Evolutionary conservation across 2,797 vertebrate genomes (phyloP).

Genomic region (Ambastaia sidthimunki): DNA sequence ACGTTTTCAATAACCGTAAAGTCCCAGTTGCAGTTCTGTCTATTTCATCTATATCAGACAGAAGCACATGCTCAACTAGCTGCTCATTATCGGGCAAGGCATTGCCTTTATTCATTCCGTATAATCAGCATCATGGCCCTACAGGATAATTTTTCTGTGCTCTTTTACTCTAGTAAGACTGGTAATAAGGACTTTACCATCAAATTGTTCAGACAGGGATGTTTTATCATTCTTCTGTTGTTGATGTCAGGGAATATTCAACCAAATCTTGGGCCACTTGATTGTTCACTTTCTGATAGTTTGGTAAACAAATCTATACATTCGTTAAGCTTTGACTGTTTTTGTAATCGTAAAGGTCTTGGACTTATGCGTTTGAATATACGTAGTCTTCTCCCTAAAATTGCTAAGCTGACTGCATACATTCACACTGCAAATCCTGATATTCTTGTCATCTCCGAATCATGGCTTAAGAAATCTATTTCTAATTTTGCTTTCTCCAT

Average conservation of each 20-base stretch:
- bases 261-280: neutral
- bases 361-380: neutral
- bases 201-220: neutral
- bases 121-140: neutral
- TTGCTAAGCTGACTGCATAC: neutral
- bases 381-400: neutral
- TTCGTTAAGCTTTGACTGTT: too few species aligned
- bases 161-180: neutral
- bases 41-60: neutral
- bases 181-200: neutral
- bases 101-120: neutral
- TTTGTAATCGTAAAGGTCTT: too few species aligned
- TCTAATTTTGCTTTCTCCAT: neutral
- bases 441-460: neutral
- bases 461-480: slow-evolving; percentile 1
- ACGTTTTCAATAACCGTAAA: neutral
- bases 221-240: neutral
- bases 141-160: neutral
- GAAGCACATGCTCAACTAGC: neutral
- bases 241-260: neutral
- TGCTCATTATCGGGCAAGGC: neutral
- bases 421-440: neutral
- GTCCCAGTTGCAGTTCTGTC: neutral
- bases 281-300: neutral
- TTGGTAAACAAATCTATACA: neutral